phyloP scores from a whole-genome alignment of 2,113 vertebrate genomes.

The Phylloscopus trochilus region DNA sequence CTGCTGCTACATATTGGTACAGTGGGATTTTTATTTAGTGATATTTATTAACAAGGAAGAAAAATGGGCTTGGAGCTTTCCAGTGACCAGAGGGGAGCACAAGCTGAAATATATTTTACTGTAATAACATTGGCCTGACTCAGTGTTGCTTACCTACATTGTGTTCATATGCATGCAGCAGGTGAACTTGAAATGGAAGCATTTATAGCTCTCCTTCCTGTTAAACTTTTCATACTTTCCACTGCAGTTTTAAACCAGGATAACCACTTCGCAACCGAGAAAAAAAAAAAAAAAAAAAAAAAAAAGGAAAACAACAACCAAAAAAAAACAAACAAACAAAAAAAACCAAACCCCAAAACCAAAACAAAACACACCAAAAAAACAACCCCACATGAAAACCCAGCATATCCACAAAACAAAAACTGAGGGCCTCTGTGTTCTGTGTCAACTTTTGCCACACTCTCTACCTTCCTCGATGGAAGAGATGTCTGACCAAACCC shows the following conservation, averaged over 20 bases:
- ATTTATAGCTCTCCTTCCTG: neutral
- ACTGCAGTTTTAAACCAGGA: neutral
- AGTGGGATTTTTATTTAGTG: neutral
- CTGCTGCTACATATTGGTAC: neutral
- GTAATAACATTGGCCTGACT: neutral
- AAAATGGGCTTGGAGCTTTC: neutral
- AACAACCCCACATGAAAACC: rapidly evolving
- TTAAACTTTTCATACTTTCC: neutral
- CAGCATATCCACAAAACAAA: neutral
- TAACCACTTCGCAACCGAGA: neutral
- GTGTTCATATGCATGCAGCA: rapidly evolving
- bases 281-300: neutral
- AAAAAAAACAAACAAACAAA: too few species aligned
- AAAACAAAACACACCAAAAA: neutral
- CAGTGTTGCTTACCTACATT: rapidly evolving
- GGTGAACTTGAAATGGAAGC: neutral
- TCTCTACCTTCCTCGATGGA: neutral
- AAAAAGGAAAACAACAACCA: too few species aligned
- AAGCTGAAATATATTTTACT: neutral
- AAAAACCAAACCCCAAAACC: too few species aligned
- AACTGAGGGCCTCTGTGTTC: neutral
- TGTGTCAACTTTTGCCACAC: neutral
- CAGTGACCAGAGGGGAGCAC: neutral
- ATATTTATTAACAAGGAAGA: neutral
- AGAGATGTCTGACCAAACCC: neutral